These are phyloP conservation scores for Myiothlypis coronata DNA, from an alignment of 2,797 vertebrate species.

Conservation along the genomic window DNA sequence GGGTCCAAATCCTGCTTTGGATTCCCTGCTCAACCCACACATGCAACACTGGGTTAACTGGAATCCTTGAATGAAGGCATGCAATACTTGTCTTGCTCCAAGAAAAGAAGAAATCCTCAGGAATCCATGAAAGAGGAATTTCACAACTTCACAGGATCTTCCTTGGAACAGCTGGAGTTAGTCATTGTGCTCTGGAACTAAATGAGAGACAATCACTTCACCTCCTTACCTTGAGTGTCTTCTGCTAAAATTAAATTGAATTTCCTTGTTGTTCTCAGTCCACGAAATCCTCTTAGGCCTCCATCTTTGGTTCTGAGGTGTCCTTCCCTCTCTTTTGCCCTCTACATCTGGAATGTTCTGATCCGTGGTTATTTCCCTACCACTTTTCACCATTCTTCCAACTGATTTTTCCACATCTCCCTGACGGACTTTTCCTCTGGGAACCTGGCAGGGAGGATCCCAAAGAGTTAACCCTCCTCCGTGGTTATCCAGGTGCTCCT, in stretches of 20 bases:
- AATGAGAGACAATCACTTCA: background rate
- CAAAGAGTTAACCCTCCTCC: conserved; percentile 10
- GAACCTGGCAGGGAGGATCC: background rate
- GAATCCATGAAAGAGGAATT: background rate
- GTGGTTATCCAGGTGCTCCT: background rate
- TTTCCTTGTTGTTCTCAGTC: background rate
- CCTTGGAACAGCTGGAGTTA: background rate
- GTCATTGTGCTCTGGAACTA: background rate
- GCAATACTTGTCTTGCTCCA: background rate
- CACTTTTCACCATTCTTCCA: background rate
- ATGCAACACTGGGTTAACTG: background rate
- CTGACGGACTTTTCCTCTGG: rapidly evolving
- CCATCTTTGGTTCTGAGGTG: background rate
- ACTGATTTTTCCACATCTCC: background rate
- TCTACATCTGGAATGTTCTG: background rate
- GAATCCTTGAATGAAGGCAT: background rate
- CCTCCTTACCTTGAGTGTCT: background rate
- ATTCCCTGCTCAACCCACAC: background rate
- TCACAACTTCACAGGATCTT: background rate
- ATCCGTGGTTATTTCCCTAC: background rate
- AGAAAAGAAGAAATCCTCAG: background rate
- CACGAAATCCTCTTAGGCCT: background rate
- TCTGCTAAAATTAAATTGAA: background rate
- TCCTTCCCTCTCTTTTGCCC: background rate
- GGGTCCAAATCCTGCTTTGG: background rate